Evolutionary conservation across 2,797 vertebrate species (phyloP).

Genomic region (Sebastes umbrosus): DNA sequence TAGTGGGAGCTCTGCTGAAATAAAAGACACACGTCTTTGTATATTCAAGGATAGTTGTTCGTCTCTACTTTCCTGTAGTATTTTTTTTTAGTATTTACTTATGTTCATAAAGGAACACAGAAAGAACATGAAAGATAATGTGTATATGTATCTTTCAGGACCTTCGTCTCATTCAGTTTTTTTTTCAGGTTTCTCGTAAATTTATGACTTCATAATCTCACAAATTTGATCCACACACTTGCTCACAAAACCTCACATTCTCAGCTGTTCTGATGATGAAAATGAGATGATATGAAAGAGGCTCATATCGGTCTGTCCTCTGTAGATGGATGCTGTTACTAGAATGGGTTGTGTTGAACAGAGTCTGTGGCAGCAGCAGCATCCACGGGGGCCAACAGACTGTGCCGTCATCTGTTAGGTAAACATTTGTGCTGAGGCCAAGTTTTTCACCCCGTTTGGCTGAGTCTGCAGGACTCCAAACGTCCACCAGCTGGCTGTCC

Average conservation of each 20-base stretch:
- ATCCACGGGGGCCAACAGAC: slow-evolving; percentile 32
- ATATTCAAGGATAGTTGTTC: too few species aligned
- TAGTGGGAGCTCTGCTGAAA: too few species aligned
- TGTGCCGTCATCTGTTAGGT: slow-evolving; percentile 68
- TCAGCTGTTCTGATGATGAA: not conserved
- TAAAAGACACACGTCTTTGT: too few species aligned
- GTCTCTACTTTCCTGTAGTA: too few species aligned
- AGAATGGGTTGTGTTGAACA: not conserved
- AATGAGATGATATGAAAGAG: not conserved
- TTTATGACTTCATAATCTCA: too few species aligned
- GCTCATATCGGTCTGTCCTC: not conserved
- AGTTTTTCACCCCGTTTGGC: slow-evolving; percentile 49
- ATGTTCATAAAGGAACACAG: too few species aligned
- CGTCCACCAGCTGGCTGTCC: slow-evolving; percentile 60
- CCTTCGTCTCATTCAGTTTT: too few species aligned
- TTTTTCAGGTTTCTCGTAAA: too few species aligned
- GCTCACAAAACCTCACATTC: not conserved
- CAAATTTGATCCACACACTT: not conserved
- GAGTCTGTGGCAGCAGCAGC: slow-evolving; percentile 26
- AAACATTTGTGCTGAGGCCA: slow-evolving; percentile 63
- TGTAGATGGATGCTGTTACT: not conserved
- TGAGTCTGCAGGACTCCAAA: slow-evolving; percentile 59
- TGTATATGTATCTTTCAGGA: too few species aligned
- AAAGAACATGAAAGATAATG: too few species aligned
- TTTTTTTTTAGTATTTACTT: too few species aligned